Percentiles rank a stretch among this genome's conserved stretches.
Conservation (phyloP, 2,113 vertebrate species). For the Platysteira castanea region DNA sequence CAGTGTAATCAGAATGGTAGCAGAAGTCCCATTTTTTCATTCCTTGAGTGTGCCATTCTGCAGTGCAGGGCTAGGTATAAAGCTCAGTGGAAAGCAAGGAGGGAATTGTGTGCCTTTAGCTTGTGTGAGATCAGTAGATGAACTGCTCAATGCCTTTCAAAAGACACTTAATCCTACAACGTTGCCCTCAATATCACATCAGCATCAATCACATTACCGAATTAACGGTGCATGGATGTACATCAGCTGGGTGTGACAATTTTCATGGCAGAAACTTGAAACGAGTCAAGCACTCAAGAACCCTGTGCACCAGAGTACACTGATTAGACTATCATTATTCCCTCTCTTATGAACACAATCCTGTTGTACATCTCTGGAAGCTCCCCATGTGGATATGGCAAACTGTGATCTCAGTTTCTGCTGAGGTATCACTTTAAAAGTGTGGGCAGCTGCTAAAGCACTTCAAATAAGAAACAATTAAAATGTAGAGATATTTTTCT, state of each 20-base stretch:
- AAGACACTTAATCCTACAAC: not conserved
- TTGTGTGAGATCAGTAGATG: not conserved
- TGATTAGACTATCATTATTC: fast-evolving
- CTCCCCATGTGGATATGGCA: not conserved
- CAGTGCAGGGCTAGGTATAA: fast-evolving
- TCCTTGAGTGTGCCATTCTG: not conserved
- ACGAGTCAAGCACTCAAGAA: not conserved
- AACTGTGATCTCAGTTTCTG: not conserved
- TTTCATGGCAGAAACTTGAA: not conserved
- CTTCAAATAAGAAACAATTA: not conserved
- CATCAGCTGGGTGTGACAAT: not conserved
- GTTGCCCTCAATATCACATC: not conserved
- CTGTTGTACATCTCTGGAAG: not conserved
- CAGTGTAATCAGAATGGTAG: not conserved
- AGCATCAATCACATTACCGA: not conserved
- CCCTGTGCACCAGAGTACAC: not conserved
- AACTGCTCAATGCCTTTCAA: not conserved
- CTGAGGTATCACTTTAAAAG: not conserved
- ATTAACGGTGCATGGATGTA: not conserved
- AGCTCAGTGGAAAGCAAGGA: not conserved
- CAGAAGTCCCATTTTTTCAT: not conserved
- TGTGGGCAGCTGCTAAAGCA: not conserved
- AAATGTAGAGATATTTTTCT: not conserved
- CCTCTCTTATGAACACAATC: not conserved
- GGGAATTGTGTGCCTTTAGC: not conserved